Evolutionary conservation across 2,113 vertebrate genomes (phyloP).

Genomic region (Cygnus atratus): DNA sequence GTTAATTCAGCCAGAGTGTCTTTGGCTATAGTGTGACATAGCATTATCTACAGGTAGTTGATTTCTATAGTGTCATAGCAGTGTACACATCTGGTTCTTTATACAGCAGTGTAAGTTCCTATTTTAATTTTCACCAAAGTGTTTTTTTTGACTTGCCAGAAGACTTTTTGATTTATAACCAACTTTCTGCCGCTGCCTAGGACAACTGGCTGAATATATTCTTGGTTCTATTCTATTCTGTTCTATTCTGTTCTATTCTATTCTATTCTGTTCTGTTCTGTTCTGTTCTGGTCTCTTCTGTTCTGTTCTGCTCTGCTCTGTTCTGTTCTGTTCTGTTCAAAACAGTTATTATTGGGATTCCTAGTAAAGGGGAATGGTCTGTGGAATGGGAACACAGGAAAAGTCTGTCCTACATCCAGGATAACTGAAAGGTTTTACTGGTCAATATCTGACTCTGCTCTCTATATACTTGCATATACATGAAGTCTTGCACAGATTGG

Average conservation of each 20-base stretch:
- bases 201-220: not conserved
- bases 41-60: not conserved
- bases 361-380: accelerated
- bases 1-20: not conserved
- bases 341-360: not conserved
- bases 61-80: not conserved
- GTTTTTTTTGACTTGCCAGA: not conserved
- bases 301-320: no score
- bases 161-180: not conserved
- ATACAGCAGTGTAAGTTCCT: accelerated
- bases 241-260: no score
- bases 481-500: not conserved
- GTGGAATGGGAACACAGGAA: not conserved
- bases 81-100: not conserved
- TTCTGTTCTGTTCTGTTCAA: no score
- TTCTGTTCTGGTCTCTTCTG: no score
- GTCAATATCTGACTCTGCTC: not conserved
- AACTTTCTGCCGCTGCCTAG: not conserved
- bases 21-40: not conserved
- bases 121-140: not conserved
- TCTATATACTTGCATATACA: not conserved
- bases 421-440: not conserved
- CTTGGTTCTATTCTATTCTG: not conserved
- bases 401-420: not conserved
- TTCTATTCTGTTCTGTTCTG: no score